Evolutionary conservation across 2,797 vertebrate species (phyloP), one percentile per base, ranked within the genome.

Genomic region (Cyprinodon diabolis): DNA sequence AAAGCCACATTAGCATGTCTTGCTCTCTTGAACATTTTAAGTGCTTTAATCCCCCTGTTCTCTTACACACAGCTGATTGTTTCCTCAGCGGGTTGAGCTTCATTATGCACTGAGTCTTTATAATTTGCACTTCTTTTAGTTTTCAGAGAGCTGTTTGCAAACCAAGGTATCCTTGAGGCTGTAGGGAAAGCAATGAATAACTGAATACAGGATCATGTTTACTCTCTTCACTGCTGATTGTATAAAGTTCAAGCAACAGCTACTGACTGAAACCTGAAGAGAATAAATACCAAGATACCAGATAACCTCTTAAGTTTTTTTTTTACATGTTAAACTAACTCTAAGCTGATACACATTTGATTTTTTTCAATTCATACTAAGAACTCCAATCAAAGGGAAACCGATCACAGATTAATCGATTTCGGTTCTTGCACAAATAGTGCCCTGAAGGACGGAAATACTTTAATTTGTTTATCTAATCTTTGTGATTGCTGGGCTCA

Each of bases 71-170:
- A 55, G 62, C 85, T 91, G 84, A 87, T 85, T 90, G 84, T 30
- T 88, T 84, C 84, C 87, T 87, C 77, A 84, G 82, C 71, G 75
- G 76, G 65, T 85, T 77, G 84, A 80, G 80, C 86, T 82, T 82
- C 82, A 85, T 90, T 90, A 88, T 84, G 66, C 82, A n/a, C 78
- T 21, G 66, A 12, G 58, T 87, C 83, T 82, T 83, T 79, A 84
- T 81, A 43, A 5, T 19, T 63, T 74, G 79, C 83, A 76, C 80
- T 82, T 81, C 79, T 81, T 77, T 81, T 79, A 73, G 68, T 79
- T 86, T 80, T 78, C 81, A 89, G 85, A 90, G 72, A 65, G 21
- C 48, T 86, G 87, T 88, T 87, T 90, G 81, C 86, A 78, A 83
- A 82, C 72, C 75, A 81, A 81, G 40, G 75, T 70, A 76, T 66